These are phyloP conservation scores for Cercopithecus neglectus DNA, from an alignment of 2,797 vertebrate species.

Conservation along the genomic window DNA sequence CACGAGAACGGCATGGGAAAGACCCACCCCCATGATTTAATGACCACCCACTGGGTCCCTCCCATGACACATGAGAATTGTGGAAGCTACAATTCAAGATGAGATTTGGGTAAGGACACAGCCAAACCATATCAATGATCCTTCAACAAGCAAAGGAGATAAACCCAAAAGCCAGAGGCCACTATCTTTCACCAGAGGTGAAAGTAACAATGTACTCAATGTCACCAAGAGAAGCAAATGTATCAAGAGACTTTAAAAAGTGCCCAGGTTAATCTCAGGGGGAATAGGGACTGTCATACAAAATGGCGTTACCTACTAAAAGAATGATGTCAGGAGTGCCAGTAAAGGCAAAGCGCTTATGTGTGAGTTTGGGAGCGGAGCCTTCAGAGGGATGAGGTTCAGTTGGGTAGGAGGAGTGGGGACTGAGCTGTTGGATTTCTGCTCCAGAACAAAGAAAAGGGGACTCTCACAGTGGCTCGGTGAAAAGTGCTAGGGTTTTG, in stretches of 20 bases:
- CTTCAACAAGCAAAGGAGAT: neutral
- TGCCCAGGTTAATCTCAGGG: neutral
- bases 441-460: neutral
- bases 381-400: neutral
- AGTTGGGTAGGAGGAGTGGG: neutral
- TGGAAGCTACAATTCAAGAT: neutral
- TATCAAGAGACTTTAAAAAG: neutral
- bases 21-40: neutral
- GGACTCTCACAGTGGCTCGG: accelerated
- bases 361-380: neutral
- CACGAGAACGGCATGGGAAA: neutral
- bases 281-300: neutral
- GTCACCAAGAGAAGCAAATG: neutral
- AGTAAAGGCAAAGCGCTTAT: neutral
- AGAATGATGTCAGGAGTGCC: neutral
- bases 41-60: neutral
- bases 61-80: neutral
- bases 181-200: neutral
- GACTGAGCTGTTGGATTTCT: neutral
- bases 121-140: neutral
- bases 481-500: neutral
- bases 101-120: neutral
- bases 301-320: neutral
- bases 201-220: neutral
- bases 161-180: neutral